Percentiles rank a stretch among this genome's conserved stretches.
phyloP scores from a whole-genome alignment of 2,888 invertebrate species.

The Drosophila rubida region DNA sequence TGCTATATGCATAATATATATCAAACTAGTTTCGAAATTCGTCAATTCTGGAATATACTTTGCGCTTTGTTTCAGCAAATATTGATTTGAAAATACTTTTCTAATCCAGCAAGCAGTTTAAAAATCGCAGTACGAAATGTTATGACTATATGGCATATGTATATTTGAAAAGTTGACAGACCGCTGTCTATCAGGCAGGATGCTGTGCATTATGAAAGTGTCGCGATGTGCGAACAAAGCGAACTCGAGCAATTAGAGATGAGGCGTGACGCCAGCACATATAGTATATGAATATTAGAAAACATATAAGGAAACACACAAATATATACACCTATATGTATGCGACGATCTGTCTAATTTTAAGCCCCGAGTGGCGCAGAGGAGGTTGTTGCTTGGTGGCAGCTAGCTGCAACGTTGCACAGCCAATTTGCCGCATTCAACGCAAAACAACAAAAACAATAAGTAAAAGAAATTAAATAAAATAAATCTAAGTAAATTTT shows the following conservation, averaged over 20 bases:
- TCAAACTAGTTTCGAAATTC: no score
- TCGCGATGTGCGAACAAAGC: constrained; percentile 24
- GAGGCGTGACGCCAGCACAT: constrained; percentile 58
- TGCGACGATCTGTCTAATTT: constrained; percentile 29
- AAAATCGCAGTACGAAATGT: no score
- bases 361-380: constrained; percentile 31
- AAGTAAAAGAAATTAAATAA: constrained; percentile 26
- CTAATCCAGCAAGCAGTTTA: no score
- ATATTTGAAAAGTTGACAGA: constrained; percentile 32
- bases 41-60: no score
- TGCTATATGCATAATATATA: no score
- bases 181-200: constrained; percentile 58
- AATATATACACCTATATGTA: background rate
- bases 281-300: constrained; percentile 3
- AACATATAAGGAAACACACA: constrained; percentile 8
- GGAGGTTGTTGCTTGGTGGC: constrained; percentile 10
- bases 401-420: constrained; percentile 47
- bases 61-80: no score
- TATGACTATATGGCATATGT: background rate
- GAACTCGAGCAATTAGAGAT: constrained; percentile 50
- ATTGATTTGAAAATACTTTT: no score
- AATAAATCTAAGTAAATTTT: constrained; percentile 53
- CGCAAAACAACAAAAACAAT: constrained; percentile 11
- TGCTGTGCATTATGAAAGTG: constrained; percentile 40
- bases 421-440: constrained; percentile 64